A percentile compares a stretch with the other conserved stretches of the same genome.
Evolutionary conservation across 1,140 invertebrate genomes (phyloP).

Genomic region (Drosophila sproati): DNA sequence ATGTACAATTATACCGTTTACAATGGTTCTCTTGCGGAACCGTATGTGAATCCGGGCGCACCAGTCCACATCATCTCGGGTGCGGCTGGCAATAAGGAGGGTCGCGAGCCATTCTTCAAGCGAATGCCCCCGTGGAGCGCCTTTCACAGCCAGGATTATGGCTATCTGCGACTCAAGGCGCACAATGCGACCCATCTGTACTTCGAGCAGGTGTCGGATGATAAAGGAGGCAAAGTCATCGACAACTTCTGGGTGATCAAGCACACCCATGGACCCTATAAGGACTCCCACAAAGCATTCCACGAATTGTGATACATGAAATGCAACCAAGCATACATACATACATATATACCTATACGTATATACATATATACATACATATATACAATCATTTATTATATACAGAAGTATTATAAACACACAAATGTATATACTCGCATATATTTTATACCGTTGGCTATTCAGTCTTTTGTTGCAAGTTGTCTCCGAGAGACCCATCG

Average conservation of each 20-base stretch:
- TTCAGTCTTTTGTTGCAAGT: too few species aligned
- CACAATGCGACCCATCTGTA: conserved; percentile 95
- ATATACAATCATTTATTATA: too few species aligned
- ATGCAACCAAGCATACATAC: not conserved
- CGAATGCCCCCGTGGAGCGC: conserved; percentile 75
- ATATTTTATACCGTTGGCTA: not conserved
- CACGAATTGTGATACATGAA: not conserved
- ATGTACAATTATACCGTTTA: conserved; percentile 94
- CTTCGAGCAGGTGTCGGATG: conserved; percentile 96
- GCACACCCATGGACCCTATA: conserved; percentile 86
- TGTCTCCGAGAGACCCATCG: too few species aligned
- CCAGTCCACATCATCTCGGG: conserved; percentile 97
- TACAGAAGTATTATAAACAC: too few species aligned
- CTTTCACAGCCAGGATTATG: conserved; percentile 90
- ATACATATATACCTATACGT: too few species aligned
- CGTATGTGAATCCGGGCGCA: conserved; percentile 94
- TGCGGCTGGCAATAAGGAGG: conserved; percentile 93
- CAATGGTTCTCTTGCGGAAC: conserved; percentile 91
- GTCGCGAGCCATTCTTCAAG: conserved; percentile 85
- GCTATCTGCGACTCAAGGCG: conserved; percentile 93
- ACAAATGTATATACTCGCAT: too few species aligned
- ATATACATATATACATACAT: too few species aligned
- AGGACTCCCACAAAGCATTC: conserved; percentile 6
- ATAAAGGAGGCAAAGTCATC: conserved; percentile 90
- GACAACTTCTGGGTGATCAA: conserved; percentile 92